Evolutionary conservation across 2,888 invertebrate genomes (phyloP), one percentile per base, ranked within the genome.

Genomic region (Agrochola lota): DNA sequence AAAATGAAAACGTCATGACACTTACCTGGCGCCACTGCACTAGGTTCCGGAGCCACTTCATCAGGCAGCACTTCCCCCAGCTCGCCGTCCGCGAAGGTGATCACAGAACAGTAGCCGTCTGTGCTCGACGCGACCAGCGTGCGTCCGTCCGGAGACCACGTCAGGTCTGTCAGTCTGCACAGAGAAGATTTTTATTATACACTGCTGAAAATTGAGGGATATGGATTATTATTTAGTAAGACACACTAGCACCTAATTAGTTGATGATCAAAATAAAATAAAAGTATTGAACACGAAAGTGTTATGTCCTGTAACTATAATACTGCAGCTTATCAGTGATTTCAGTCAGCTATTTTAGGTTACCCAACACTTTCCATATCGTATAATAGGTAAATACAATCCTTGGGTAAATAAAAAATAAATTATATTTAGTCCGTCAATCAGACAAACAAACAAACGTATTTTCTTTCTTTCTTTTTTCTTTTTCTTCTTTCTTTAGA

Each of bases 71-170:
- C 80, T 0, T 93, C 92, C 0, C 96, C 96, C 0, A 96, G 91
- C 80, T 96, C 96, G 0, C 89, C 92, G 0, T 80, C 86, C 0
- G 86, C 80, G 90, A 96, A 96, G 46, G 92, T 92, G 83, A 96
- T 91, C 78, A 96, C 93, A 9, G 96, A 96, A 82, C 96, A 96
- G 92, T 94, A 96, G 0, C 96, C 96, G 84, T 96, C 96, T 0
- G 96, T 96, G 78, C 96, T 96, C 78, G 95, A 94, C 0, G 95
- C 96, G 30, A 95, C 94, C 87, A 96, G 90, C 46, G 90, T 89
- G 20, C 83, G 91, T 0, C 95, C 95, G 86, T 94, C 94, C 0
- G 91, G 87, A 0, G 96, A 95, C 96, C 96, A 96, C 1, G 94
- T 91, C 81, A 96, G 86, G 85, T 96, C 96, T 15, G 96, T 96